phyloP scores from a whole-genome alignment of 2,888 invertebrate species.

The Brachylomia viminalis region DNA sequence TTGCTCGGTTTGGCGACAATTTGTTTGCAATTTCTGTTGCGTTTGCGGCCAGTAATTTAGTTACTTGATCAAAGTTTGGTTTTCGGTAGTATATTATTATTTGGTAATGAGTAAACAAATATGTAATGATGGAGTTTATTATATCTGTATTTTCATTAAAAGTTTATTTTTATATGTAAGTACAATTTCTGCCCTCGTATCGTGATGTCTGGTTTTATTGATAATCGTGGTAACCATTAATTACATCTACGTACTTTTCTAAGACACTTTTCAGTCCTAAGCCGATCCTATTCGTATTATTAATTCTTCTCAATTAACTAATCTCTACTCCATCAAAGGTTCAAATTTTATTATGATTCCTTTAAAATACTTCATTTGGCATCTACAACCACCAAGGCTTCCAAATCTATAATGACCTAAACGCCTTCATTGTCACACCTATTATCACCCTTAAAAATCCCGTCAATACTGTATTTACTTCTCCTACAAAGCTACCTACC shows the following conservation, averaged over 20 bases:
- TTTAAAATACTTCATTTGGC: not conserved
- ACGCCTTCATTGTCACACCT: not conserved
- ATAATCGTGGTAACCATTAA: not conserved
- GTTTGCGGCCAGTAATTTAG: slow-evolving; percentile 65
- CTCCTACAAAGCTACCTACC: slow-evolving; percentile 23
- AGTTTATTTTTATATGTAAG: not conserved
- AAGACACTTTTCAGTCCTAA: not conserved
- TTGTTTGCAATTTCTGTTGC: slow-evolving; percentile 72
- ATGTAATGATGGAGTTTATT: slow-evolving; percentile 4
- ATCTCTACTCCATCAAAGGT: not conserved
- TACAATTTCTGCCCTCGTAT: not conserved
- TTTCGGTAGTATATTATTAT: slow-evolving; percentile 42
- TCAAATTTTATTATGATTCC: not conserved
- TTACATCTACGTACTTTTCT: not conserved
- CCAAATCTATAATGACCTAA: too few relatives aligned
- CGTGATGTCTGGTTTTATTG: too few relatives aligned
- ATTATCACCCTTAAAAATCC: not conserved
- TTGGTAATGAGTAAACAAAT: slow-evolving; percentile 23
- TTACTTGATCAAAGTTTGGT: slow-evolving; percentile 57
- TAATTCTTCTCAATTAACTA: not conserved
- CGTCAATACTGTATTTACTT: slow-evolving; percentile 1
- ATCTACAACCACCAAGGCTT: not conserved
- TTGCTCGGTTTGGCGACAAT: slow-evolving; percentile 74
- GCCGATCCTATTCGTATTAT: not conserved
- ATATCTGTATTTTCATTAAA: not conserved